Base-by-base conservation (phyloP, 53 echinoderm and acorn worm genomes). In the Temnopleurus reevesii region DNA sequence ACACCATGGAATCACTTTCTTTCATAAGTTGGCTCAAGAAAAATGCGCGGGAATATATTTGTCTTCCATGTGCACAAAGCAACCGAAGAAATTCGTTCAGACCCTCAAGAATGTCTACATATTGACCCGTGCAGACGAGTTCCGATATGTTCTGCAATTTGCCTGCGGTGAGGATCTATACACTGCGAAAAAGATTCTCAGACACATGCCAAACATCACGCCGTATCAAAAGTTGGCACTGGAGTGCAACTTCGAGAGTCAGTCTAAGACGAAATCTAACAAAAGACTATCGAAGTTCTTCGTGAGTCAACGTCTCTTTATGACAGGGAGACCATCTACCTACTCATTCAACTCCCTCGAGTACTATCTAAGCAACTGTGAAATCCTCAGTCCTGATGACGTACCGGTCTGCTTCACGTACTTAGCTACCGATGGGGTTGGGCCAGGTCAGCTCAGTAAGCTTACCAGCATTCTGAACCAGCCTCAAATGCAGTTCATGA, bases 221-320 rank as follows among this genome's bases (percentile, higher is more conserved):
- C 88, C 88, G 2, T 87, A 87, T 54, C 88, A 87, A n/a, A 87
- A 87, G 88, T 34, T 87, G 30, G 65, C 88, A 29, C 38, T 87
- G 19, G 88, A 87, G 53, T 87, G 88, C 76, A 87, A 87, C 71
- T 87, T 87, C n/a, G 88, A 87, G 71, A 87, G 88, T 54, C 88
- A 87, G 15, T 87, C 66, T 12, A 18, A 66, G 34, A 49, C 34
- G 3, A 87, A 87, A 71, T 87, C 71, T 7, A 87, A 66, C 65
- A 87, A 87, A 36, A 64, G 65, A 31, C 65, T 87, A 17, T 66
- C 71, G 49, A 87, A 87, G 71, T 87, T 87, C 53, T 87, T 87
- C 53, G 19, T n/a, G 66, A 87, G 19, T 28, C 65, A 65, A 19
- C 64, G 88, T 31, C 51, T 87, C 28, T 87, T 87, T 53, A 53